Percentiles rank a stretch among this genome's conserved stretches.
Conservation (phyloP, 1,140 invertebrate genomes). For the Chironomus striatipennis region DNA sequence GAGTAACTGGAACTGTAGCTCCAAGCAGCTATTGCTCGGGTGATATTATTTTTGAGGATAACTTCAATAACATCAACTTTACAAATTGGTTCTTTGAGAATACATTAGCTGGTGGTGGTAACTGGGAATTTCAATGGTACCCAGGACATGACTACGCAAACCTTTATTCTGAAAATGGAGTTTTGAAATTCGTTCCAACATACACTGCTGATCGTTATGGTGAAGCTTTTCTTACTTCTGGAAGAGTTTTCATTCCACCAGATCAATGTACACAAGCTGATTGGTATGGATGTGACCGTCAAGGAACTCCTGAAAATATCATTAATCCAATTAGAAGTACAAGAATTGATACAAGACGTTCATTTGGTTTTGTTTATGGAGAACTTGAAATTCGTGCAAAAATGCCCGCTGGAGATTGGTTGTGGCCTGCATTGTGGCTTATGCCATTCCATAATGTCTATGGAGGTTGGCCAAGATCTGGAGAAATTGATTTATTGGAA, state of each 20-base stretch:
- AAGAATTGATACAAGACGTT: constrained; percentile 51
- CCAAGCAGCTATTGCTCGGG: constrained; percentile 33
- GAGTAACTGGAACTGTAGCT: background rate
- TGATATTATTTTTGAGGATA: constrained; percentile 46
- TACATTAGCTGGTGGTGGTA: constrained; percentile 48
- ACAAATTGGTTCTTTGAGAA: constrained; percentile 47
- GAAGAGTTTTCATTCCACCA: constrained; percentile 46
- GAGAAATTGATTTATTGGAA: constrained; percentile 49
- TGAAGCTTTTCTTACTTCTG: constrained; percentile 46
- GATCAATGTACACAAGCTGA: constrained; percentile 42
- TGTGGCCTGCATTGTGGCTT: constrained; percentile 60
- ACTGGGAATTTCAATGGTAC: constrained; percentile 66
- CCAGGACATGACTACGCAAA: constrained; percentile 33
- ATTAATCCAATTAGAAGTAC: constrained; percentile 58
- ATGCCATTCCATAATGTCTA: constrained; percentile 49
- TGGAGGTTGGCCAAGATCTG: constrained; percentile 47
- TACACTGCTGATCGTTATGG: constrained; percentile 50
- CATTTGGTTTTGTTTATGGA: constrained; percentile 59
- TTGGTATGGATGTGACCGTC: constrained; percentile 44
- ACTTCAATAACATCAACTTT: constrained; percentile 45
- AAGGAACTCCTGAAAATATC: constrained; percentile 41
- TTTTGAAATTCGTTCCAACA: constrained; percentile 50
- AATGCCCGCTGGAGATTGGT: constrained; percentile 63
- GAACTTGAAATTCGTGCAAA: constrained; percentile 58
- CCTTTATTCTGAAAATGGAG: constrained; percentile 36